Evolutionary conservation across 2,113 vertebrate species (phyloP).

Genomic region (Bufo gargarizans): DNA sequence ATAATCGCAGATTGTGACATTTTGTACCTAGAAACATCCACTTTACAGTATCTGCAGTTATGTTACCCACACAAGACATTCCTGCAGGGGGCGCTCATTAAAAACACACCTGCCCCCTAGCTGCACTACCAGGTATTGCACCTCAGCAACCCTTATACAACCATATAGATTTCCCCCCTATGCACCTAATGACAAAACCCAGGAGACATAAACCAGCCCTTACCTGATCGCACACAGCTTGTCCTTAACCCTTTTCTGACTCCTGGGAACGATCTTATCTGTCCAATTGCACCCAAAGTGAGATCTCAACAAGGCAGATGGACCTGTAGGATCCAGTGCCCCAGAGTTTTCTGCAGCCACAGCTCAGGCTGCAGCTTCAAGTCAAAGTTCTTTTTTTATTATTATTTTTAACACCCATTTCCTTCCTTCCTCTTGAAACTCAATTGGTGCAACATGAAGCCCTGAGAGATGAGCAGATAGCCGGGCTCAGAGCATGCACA

Average conservation of each 20-base stretch:
- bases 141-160: neutral
- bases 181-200: neutral
- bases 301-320: neutral
- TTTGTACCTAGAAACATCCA: neutral
- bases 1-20: neutral
- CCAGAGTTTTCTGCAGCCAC: neutral
- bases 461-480: neutral
- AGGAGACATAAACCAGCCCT: neutral
- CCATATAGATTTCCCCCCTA: too few relatives aligned
- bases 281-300: neutral
- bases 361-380: neutral
- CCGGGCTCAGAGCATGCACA: neutral
- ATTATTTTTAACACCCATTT: constrained; percentile 56
- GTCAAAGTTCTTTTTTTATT: constrained; percentile 43
- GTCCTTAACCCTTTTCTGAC: neutral
- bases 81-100: neutral
- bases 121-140: neutral
- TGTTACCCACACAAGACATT: neutral
- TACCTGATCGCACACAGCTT: neutral
- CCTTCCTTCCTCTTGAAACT: constrained; percentile 56
- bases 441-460: neutral
- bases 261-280: neutral
- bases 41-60: neutral
- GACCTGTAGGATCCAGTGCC: neutral
- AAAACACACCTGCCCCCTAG: neutral